A percentile compares a stretch with the other conserved stretches of the same genome.
Conservation (phyloP, 2,888 invertebrate species). For the Eubasilissa splendida region DNA sequence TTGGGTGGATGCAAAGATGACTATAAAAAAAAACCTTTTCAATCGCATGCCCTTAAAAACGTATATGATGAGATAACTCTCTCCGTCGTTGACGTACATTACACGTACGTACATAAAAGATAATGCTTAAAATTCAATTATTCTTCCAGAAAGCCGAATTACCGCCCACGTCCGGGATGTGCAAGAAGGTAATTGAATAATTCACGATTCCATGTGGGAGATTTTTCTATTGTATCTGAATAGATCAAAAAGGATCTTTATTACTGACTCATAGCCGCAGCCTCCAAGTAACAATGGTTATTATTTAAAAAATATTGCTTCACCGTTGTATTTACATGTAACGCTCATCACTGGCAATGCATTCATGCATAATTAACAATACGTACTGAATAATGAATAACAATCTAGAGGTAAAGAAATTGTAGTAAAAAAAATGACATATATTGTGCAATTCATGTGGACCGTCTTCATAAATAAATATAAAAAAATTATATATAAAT, state of each 20-base stretch:
- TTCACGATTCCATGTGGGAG: constrained; percentile 35
- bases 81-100: neutral
- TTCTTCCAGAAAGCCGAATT: constrained; percentile 22
- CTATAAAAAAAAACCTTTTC: too few relatives aligned
- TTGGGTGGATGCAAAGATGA: too few relatives aligned
- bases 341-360: constrained; percentile 21
- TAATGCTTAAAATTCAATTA: constrained; percentile 36
- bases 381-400: constrained; percentile 19
- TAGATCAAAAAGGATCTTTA: constrained; percentile 19
- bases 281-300: constrained; percentile 34
- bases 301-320: constrained; percentile 36
- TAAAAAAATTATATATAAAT: too few relatives aligned
- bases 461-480: too few relatives aligned
- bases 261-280: constrained; percentile 35
- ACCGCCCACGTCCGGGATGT: constrained; percentile 21
- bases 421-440: neutral
- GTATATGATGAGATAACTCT: neutral
- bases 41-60: too few relatives aligned
- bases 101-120: constrained; percentile 8
- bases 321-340: constrained; percentile 27
- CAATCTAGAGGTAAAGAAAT: constrained; percentile 8
- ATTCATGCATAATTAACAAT: constrained; percentile 24
- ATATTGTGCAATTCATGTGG: too few relatives aligned
- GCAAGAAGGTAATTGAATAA: constrained; percentile 30
- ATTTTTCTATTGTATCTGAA: constrained; percentile 37